Percentiles rank a stretch among this genome's conserved stretches.
These are phyloP conservation scores for Ostrea denselamellosa DNA, from an alignment of 1,140 invertebrate species.

Conservation along the genomic window DNA sequence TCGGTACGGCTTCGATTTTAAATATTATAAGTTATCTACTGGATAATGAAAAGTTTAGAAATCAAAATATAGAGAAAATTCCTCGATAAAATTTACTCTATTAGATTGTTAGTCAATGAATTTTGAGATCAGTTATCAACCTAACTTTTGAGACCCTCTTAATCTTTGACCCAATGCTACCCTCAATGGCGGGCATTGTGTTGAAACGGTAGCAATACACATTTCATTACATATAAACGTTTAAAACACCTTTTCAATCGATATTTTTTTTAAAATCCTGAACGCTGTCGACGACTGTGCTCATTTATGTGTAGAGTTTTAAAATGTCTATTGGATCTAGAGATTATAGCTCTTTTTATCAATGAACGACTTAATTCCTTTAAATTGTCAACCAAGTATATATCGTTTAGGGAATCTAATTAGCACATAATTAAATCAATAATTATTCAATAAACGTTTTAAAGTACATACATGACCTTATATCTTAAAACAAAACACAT, in stretches of 20 bases:
- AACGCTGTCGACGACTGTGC: neutral
- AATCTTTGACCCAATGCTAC: neutral
- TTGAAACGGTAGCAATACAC: neutral
- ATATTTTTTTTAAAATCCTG: conserved; percentile 15
- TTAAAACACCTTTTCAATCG: conserved; percentile 29
- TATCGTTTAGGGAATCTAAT: neutral
- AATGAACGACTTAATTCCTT: neutral
- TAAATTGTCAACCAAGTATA: neutral
- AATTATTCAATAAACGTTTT: neutral
- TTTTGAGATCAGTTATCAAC: neutral
- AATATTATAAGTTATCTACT: conserved; percentile 1
- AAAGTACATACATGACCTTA: neutral
- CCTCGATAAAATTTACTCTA: neutral
- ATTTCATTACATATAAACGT: conserved; percentile 4
- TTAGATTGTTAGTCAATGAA: neutral
- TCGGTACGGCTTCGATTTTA: neutral
- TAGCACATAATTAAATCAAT: neutral
- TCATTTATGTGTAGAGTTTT: neutral
- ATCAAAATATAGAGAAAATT: neutral
- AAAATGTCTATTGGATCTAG: neutral
- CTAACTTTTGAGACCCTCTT: conserved; percentile 14
- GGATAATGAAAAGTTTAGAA: neutral
- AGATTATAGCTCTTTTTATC: conserved; percentile 6
- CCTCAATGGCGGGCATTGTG: neutral
- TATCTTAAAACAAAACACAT: too few species aligned